Base-by-base conservation (phyloP, 2,888 invertebrate genomes). In the Asteroscopus sphinx region DNA sequence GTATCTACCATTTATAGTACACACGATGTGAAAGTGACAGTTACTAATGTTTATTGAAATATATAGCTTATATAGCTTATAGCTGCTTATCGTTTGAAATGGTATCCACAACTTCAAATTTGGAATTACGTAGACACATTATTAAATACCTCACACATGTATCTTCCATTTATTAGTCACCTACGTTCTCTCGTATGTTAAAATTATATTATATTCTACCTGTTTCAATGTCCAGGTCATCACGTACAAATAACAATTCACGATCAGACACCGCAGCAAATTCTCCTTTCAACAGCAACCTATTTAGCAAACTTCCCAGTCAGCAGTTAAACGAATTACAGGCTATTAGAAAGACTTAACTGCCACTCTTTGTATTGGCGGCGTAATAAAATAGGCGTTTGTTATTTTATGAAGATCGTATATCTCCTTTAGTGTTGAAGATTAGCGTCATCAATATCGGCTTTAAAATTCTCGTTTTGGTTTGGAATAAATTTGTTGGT, bases 371-470 rank as follows among this genome's bases (percentile, higher is more conserved):
- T 85, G 82, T 83, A 82, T 81, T 80, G 83, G 80, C 61, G 75
- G 61, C 65, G 82, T 80, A 84, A 85, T 89, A 88, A 89, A 89
- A 88, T 76, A 73, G 79, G 70, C 85, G 66, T 88, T 86, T 82
- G 82, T 83, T 88, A 86, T 85, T 89, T 89, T 85, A 88, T 84
- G 81, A 81, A 73, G 62, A 70, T 72, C 83, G 80, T 88, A 84
- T 82, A 79, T 88, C 83, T 84, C 77, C 69, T 77, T 83, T 82
- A 81, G 74, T 76, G 78, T 73, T 70, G 55, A 65, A 76, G 80
- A 83, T 83, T 80, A 80, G 75, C 68, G 78, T 74, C 79, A 77
- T 80, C 77, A 77, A 79, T 76, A 73, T 70, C 55, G 57, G 68
- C 61, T 71, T 68, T 67, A 57, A 67, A 65, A 68, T 35, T 42